Evolutionary conservation across 2,113 vertebrate species (phyloP).

Genomic region (Callocephalon fimbriatum): DNA sequence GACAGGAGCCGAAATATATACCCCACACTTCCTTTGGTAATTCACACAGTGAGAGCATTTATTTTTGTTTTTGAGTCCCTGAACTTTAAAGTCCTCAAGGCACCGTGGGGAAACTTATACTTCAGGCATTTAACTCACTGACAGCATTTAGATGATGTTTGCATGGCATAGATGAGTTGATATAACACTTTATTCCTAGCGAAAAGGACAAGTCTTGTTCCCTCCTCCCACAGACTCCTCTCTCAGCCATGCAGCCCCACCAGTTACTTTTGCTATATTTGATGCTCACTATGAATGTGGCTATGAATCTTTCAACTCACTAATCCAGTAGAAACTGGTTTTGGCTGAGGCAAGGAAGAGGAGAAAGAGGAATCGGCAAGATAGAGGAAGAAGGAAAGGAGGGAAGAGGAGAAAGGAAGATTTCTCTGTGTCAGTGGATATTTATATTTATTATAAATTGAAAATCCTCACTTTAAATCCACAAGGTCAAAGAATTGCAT

Average conservation of each 20-base stretch:
- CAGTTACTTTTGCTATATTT: not conserved
- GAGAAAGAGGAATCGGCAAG: not conserved
- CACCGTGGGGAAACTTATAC: not conserved
- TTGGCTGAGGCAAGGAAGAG: not conserved
- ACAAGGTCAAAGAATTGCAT: not conserved
- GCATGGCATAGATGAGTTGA: not conserved
- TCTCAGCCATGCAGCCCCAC: not conserved
- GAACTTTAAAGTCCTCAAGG: not conserved
- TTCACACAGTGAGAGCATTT: not conserved
- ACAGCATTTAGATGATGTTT: not conserved
- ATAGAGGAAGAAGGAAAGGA: not conserved
- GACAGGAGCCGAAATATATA: not conserved
- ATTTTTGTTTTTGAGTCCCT: not conserved
- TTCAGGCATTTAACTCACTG: not conserved
- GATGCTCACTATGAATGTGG: not conserved
- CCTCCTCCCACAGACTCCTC: not conserved
- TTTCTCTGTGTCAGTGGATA: not conserved
- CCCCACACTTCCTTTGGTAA: not conserved
- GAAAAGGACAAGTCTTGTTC: not conserved
- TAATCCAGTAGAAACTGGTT: not conserved
- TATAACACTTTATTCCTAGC: not conserved
- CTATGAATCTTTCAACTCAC: not conserved
- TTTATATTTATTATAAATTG: not conserved
- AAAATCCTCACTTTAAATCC: not conserved
- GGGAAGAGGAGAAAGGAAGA: not conserved